Evolutionary conservation across 2,888 invertebrate species (phyloP).

Genomic region (Argyresthia goedartella): DNA sequence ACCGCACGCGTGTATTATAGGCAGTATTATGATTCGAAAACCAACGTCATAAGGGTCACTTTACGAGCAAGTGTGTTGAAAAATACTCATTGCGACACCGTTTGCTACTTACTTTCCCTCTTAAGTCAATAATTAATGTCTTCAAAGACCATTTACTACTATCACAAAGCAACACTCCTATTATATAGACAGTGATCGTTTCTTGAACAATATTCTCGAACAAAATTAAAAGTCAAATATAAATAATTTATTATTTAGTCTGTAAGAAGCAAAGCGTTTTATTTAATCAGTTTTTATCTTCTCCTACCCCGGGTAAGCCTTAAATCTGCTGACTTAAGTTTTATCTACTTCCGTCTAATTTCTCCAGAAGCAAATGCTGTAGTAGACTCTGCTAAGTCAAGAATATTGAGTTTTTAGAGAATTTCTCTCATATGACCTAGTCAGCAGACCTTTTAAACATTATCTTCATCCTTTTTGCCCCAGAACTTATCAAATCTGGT

Average conservation of each 20-base stretch:
- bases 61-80: too few relatives aligned
- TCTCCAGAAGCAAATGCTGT: too few relatives aligned
- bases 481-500: conserved; percentile 89
- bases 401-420: too few relatives aligned
- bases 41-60: too few relatives aligned
- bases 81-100: not conserved
- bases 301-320: conserved; percentile 22
- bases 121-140: conserved; percentile 2
- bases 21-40: too few relatives aligned
- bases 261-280: conserved; percentile 59
- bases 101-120: not conserved
- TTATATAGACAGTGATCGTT: conserved; percentile 47
- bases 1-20: too few relatives aligned
- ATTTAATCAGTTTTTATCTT: conserved; percentile 36
- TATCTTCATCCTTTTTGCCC: conserved; percentile 78
- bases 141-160: conserved; percentile 26
- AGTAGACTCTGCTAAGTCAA: too few relatives aligned
- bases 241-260: conserved; percentile 26
- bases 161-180: conserved; percentile 64
- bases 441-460: conserved; percentile 40
- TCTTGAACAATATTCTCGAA: conserved; percentile 19
- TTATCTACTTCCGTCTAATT: too few relatives aligned
- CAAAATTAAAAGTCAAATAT: conserved; percentile 19
- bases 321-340: not conserved
- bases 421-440: not conserved